phyloP scores from a whole-genome alignment of 2,888 invertebrate species.

The Sarcophaga rosellei region DNA sequence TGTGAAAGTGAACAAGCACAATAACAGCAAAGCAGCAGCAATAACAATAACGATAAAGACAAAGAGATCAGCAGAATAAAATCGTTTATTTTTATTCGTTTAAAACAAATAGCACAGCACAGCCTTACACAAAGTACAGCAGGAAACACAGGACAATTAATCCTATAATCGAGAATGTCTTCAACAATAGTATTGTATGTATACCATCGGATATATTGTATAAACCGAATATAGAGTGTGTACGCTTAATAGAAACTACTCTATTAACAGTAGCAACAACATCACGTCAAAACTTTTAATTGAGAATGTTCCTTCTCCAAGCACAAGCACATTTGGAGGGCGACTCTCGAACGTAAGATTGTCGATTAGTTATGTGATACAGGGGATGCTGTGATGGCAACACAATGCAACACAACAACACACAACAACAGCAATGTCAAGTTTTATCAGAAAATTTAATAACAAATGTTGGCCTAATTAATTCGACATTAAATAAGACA shows the following conservation, averaged over 20 bases:
- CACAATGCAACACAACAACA: not conserved
- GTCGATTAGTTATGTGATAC: not conserved
- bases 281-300: conserved; percentile 41
- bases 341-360: not conserved
- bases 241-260: not conserved
- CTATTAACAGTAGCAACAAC: not conserved
- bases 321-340: not conserved
- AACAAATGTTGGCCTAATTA: conserved; percentile 40
- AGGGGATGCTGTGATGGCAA: not conserved
- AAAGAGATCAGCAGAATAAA: not conserved
- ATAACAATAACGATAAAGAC: not conserved
- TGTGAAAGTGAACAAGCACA: conserved; percentile 38
- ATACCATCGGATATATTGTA: not conserved
- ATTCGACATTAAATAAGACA: conserved; percentile 19
- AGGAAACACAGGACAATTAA: not conserved
- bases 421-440: not conserved
- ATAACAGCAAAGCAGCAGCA: not conserved
- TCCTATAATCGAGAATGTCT: not conserved
- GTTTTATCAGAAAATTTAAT: conserved; percentile 43
- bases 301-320: conserved; percentile 18
- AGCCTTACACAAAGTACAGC: not conserved
- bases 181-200: not conserved
- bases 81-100: not conserved
- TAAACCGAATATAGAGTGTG: not conserved
- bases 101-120: no score